Conservation (phyloP, 1,140 invertebrate species). For the Hesperophylax magnus region DNA sequence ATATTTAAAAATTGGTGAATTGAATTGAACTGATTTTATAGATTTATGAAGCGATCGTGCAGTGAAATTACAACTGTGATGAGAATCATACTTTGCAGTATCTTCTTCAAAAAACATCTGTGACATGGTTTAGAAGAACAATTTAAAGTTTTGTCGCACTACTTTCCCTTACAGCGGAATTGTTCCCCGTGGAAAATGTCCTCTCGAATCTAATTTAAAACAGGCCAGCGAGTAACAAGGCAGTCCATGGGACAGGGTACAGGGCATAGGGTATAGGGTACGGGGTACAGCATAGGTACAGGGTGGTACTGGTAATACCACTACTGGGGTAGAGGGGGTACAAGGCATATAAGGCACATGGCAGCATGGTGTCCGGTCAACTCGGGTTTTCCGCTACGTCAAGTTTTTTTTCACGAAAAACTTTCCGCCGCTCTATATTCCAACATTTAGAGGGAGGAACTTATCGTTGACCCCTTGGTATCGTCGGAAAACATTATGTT, state of each 20-base stretch:
- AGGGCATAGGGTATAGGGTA: too few relatives aligned
- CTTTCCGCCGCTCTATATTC: constrained; percentile 9
- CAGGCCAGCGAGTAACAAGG: neutral
- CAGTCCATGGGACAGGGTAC: too few relatives aligned
- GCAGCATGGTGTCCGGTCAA: constrained; percentile 23
- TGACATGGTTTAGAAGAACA: neutral
- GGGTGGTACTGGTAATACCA: too few relatives aligned
- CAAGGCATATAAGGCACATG: too few relatives aligned
- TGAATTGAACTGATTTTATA: too few relatives aligned
- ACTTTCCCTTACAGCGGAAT: neutral
- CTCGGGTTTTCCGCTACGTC: constrained; percentile 23
- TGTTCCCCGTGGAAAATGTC: constrained; percentile 4
- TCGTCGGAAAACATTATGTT: neutral
- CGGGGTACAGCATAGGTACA: too few relatives aligned
- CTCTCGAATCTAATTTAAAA: constrained; percentile 30
- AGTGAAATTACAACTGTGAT: too few relatives aligned
- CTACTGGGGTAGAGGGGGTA: too few relatives aligned
- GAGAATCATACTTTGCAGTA: too few relatives aligned
- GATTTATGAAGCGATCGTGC: too few relatives aligned
- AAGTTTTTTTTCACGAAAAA: constrained; percentile 1
- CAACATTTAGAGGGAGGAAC: neutral
- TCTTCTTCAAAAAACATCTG: too few relatives aligned
- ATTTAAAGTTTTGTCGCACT: neutral
- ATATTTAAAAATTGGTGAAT: too few relatives aligned
- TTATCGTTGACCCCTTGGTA: constrained; percentile 2